Percentiles rank a stretch among this genome's conserved stretches.
phyloP scores from a whole-genome alignment of 2,888 invertebrate genomes.

The Drosophila ustulata region DNA sequence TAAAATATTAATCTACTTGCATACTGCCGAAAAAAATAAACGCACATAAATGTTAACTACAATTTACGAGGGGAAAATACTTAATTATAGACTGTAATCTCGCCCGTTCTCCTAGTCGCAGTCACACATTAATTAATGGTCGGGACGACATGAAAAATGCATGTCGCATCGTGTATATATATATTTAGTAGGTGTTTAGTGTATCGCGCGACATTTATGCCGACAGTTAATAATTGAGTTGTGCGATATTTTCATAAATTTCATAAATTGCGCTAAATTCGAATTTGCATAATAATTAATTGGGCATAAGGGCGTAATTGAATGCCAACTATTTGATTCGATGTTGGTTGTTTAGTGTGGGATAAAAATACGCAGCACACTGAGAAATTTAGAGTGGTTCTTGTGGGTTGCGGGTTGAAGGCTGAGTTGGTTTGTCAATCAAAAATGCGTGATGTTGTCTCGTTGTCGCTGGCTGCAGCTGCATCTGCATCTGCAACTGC shows the following conservation, averaged over 20 bases:
- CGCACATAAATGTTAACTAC: slow-evolving; percentile 40
- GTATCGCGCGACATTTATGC: slow-evolving; percentile 17
- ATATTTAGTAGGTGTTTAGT: slow-evolving; percentile 57
- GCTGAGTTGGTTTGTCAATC: slow-evolving; percentile 53
- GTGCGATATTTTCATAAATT: slow-evolving; percentile 27
- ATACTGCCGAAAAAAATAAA: slow-evolving; percentile 5
- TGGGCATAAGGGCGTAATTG: slow-evolving; percentile 46
- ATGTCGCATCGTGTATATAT: slow-evolving; percentile 27
- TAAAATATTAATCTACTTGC: not conserved
- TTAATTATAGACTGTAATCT: slow-evolving; percentile 53
- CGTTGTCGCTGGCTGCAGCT: slow-evolving; percentile 50
- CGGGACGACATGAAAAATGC: slow-evolving; percentile 41
- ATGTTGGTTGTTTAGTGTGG: not conserved
- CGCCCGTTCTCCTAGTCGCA: not conserved
- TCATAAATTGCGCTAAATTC: slow-evolving; percentile 18
- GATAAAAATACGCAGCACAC: slow-evolving; percentile 7
- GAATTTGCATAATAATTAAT: slow-evolving; percentile 54
- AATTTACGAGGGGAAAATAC: slow-evolving; percentile 39
- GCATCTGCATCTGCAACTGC: slow-evolving; percentile 17
- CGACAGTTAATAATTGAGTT: slow-evolving; percentile 64
- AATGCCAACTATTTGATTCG: slow-evolving; percentile 17
- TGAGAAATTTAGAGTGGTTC: not conserved
- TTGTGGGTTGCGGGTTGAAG: not conserved
- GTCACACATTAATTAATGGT: slow-evolving; percentile 68
- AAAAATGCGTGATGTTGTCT: slow-evolving; percentile 51